These are phyloP conservation scores for Drosophila teissieri DNA, from an alignment of 1,140 invertebrate genomes.

Conservation along the genomic window DNA sequence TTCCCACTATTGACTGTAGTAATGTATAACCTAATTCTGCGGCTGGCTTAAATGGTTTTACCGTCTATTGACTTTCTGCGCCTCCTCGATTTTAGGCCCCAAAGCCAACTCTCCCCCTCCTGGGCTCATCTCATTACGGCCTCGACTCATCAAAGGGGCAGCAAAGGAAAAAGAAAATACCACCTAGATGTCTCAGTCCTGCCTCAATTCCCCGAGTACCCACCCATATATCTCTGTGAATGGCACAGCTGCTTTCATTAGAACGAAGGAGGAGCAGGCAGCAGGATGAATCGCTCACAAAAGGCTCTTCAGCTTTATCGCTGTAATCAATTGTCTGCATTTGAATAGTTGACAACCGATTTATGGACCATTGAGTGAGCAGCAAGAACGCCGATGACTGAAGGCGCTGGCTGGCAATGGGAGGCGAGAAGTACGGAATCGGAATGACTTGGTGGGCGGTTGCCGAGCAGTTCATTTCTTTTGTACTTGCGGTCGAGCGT, in stretches of 20 bases:
- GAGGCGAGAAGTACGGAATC: background rate
- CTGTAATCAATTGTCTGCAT: conserved; percentile 83
- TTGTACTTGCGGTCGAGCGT: conserved; percentile 68
- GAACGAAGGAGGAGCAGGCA: conserved; percentile 29
- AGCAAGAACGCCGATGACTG: conserved; percentile 51
- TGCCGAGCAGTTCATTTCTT: conserved; percentile 67
- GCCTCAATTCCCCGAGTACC: conserved; percentile 1
- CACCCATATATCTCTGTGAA: conserved; percentile 37
- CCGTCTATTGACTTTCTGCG: conserved; percentile 73
- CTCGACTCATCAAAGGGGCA: conserved; percentile 32
- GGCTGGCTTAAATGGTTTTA: conserved; percentile 74
- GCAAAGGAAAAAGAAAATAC: conserved; percentile 30
- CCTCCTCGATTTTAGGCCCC: conserved; percentile 42
- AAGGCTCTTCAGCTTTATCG: conserved; percentile 82
- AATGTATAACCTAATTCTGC: conserved; percentile 71
- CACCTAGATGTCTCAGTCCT: conserved; percentile 33
- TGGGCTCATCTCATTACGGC: conserved; percentile 51
- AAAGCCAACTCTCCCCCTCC: conserved; percentile 15
- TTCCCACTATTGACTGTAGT: conserved; percentile 45
- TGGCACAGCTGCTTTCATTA: conserved; percentile 75
- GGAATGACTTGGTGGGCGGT: conserved; percentile 13
- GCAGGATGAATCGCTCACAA: conserved; percentile 56
- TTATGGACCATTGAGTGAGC: conserved; percentile 81
- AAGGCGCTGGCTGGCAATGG: conserved; percentile 11
- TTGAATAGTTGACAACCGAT: conserved; percentile 83